Evolutionary conservation across 2,888 invertebrate genomes (phyloP).

Genomic region (Monopis laevigella): DNA sequence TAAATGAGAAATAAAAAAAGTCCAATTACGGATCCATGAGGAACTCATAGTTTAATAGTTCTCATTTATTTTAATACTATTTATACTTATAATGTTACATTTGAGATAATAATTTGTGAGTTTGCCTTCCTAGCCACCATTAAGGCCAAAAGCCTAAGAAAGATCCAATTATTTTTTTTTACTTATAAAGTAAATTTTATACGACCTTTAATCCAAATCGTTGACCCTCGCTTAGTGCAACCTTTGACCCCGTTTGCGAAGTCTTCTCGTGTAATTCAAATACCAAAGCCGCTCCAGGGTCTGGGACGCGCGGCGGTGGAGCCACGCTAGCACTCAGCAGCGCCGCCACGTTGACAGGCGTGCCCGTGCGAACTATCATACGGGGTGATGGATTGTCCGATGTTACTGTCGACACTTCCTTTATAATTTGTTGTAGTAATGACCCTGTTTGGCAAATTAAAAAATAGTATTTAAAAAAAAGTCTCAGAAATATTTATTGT

Average conservation of each 20-base stretch:
- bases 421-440: slow-evolving; percentile 61
- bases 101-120: too few species aligned
- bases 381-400: slow-evolving; percentile 31
- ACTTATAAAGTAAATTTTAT: neutral
- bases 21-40: too few species aligned
- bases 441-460: too few species aligned
- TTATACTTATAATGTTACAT: too few species aligned
- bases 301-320: slow-evolving; percentile 65
- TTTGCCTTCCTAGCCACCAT: too few species aligned
- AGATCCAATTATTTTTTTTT: too few species aligned
- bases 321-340: slow-evolving; percentile 65
- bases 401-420: slow-evolving; percentile 44
- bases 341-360: slow-evolving; percentile 70
- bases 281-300: slow-evolving; percentile 65
- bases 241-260: slow-evolving; percentile 32
- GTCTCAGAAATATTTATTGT: too few species aligned
- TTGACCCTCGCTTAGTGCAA: slow-evolving; percentile 39
- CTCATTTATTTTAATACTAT: too few species aligned
- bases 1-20: too few species aligned
- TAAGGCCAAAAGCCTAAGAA: too few species aligned
- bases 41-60: too few species aligned
- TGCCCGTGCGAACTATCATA: slow-evolving; percentile 67
- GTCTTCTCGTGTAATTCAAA: slow-evolving; percentile 61
- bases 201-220: slow-evolving; percentile 54
- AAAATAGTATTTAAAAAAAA: too few species aligned